Conservation (phyloP, 2,888 invertebrate species). For the Acanthosoma haemorrhoidale region DNA sequence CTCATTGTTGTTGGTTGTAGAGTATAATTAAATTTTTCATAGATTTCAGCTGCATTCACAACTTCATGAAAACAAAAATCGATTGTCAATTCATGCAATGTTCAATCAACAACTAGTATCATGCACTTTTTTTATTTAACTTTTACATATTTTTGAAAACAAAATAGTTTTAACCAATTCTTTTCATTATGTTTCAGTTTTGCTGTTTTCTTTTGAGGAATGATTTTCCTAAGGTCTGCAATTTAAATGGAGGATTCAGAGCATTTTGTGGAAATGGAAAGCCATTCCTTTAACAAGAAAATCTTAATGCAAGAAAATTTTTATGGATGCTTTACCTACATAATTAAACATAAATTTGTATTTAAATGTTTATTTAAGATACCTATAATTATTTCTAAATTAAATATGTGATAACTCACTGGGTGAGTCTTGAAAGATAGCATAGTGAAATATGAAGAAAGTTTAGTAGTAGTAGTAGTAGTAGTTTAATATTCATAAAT, state of each 20-base stretch:
- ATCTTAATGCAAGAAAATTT: neutral
- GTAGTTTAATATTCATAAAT: no score
- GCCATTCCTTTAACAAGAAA: neutral
- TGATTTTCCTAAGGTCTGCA: constrained; percentile 71
- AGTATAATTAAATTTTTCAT: no score
- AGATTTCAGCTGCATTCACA: no score
- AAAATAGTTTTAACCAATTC: neutral
- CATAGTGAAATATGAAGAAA: neutral
- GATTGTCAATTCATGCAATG: no score
- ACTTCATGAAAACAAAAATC: no score
- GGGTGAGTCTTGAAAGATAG: neutral
- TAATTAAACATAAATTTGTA: neutral
- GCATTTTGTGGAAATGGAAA: constrained; percentile 50
- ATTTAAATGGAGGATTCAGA: constrained; percentile 80
- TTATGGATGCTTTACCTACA: neutral
- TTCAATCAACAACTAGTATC: no score
- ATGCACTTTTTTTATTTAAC: neutral
- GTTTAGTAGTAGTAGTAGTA: no score
- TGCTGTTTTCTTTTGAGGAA: constrained; percentile 77
- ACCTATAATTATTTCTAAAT: no score
- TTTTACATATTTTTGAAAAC: neutral
- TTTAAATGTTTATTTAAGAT: neutral
- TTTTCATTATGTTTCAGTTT: constrained; percentile 57
- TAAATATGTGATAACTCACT: neutral
- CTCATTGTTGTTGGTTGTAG: no score